Conservation (phyloP, 2,888 invertebrate genomes). For the Rhodophaea formosa region DNA sequence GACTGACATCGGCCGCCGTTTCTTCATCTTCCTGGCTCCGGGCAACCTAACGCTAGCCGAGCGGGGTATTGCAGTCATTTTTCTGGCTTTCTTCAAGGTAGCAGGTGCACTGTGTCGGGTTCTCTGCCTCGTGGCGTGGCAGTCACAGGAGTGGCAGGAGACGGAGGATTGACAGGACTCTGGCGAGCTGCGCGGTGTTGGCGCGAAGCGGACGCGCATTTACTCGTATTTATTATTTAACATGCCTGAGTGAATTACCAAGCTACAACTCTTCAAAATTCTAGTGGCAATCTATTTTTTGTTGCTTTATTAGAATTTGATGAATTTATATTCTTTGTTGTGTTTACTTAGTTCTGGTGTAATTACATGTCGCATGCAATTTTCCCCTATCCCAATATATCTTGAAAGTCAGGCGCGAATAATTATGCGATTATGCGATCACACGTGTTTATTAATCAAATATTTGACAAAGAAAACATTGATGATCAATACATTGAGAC, state of each 20-base stretch:
- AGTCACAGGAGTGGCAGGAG: constrained; percentile 33
- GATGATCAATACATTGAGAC: too few species aligned
- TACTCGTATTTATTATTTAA: constrained; percentile 27
- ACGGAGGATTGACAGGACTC: constrained; percentile 36
- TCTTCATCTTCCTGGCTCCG: constrained; percentile 31
- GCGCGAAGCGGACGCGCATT: constrained; percentile 69
- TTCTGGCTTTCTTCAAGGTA: constrained; percentile 17
- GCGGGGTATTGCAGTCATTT: constrained; percentile 24
- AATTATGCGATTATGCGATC: too few species aligned
- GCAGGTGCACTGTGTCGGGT: constrained; percentile 33
- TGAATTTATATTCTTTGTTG: too few species aligned
- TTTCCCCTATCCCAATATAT: too few species aligned
- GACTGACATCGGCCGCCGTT: constrained; percentile 66
- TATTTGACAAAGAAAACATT: too few species aligned
- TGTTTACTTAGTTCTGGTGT: too few species aligned
- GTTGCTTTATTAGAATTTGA: too few species aligned
- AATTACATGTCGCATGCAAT: too few species aligned
- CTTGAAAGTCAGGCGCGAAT: too few species aligned
- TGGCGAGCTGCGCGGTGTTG: constrained; percentile 56
- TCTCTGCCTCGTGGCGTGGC: constrained; percentile 38
- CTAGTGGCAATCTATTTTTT: too few species aligned
- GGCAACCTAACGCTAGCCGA: constrained; percentile 33
- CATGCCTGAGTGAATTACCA: constrained; percentile 10
- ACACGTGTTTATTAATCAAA: too few species aligned
- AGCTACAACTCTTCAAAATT: too few species aligned